Base-by-base conservation (phyloP, 2,888 invertebrate species). In the Atethmia centrago region DNA sequence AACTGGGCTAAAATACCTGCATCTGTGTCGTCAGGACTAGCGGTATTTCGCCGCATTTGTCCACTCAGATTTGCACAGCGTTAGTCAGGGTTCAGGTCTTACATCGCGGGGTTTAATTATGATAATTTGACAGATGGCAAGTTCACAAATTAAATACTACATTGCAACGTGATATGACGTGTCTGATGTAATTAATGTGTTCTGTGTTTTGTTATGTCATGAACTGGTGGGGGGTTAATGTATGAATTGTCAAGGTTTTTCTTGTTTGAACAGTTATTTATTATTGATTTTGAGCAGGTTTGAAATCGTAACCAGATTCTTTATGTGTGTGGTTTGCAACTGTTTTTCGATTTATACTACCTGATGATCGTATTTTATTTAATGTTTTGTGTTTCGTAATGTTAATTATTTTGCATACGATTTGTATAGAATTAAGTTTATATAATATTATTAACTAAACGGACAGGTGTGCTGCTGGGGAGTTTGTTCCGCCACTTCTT, bases 81-180 rank as follows among this genome's bases (percentile, higher is more conserved):
- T 55, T 31, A 75, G 4, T 36, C 4, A 36, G 2, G 36, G n/a
- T n/a, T 71, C 51, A 74, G 61, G 63, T 71, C 72, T 77, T 78
- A 80, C 83, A 84, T 77, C 82, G 70, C 78, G 65, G 72, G 56
- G 65, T 79, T 82, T 79, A 80, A 85, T 85, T 85, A 87, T 84
- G 78, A 71, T 84, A 82, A 87, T 85, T 81, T 81, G 85, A 84
- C 84, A 86, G 76, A 65, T 72, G 61, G 71, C 70, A 70, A 82
- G 61, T 78, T 74, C 66, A 79, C 80, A 86, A 80, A 82, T 85
- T 78, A 77, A 79, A 82, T 71, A 77, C 45, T 77, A 55, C 56
- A 62, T 36, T 65, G 81, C 65, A 72, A 25, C 62, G 49, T 72
- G 68, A n/a, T 42, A 67, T 28, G n/a, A n/a, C n/a, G 65, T 64